Evolutionary conservation across 2,888 invertebrate genomes (phyloP), one percentile per base, ranked within the genome.

Genomic region (Elaeidobius kamerunicus): DNA sequence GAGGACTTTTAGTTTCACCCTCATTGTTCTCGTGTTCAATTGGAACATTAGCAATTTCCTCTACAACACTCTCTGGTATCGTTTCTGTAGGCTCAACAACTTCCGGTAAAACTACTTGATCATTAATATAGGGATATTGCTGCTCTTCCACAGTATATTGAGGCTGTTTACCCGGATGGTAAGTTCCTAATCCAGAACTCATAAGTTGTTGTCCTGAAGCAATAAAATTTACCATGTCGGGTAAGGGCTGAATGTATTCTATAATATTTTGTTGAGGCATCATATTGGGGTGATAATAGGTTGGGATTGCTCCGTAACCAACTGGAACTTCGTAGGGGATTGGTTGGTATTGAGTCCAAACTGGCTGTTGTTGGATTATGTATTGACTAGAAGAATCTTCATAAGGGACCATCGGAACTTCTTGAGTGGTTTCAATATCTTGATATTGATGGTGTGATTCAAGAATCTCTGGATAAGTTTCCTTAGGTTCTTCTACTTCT

Each of bases 221-320:
- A 49, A 78, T 77, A 57, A 76, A 78, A 19, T 75, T 76, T 5
- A 76, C 75, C 59, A 78, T 65, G 60, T 78, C 75, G 0, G 77
- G 75, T 43, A 76, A 68, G 1, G 75, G 76, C 53, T 74, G 75
- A 12, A 76, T 73, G 52, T 75, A 77, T 39, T 74, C 73, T 47
- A 74, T 75, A 42, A 75, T 69, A 40, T 71, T 72, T 39, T 62
- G 63, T 41, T 61, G 61, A 3, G 55, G 30, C 38, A 58, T 59
- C 35, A 50, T 43, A 48, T 60, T 60, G 41, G 52, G 59, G 36
- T 56, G 55, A 28, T 59, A 55, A 34, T 51, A 58, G 16, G 27
- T 32, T 7, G 57, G 39, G 43, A 50, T 30, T 51, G 55, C 46
- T n/a, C 45, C 42, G 18, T 57, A 57, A 23, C 48, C 51, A 4